These are phyloP conservation scores for Cnemophilus loriae DNA, from an alignment of 2,113 vertebrate genomes.

Conservation along the genomic window DNA sequence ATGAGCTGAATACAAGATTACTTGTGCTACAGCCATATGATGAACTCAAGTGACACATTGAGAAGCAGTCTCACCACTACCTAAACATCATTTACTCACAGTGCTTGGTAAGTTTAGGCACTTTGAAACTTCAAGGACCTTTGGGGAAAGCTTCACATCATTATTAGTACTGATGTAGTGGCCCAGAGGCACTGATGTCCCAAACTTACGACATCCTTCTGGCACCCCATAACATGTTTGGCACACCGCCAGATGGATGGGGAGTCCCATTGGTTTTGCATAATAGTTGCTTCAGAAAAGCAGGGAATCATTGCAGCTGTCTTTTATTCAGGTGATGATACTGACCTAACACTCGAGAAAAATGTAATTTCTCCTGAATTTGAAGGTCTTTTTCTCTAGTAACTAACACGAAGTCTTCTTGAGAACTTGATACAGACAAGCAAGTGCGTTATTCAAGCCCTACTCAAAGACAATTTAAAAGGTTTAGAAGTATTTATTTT, in stretches of 20 bases:
- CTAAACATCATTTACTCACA: neutral
- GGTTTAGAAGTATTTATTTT: neutral
- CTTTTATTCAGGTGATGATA: neutral
- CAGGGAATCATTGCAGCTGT: neutral
- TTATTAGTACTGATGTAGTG: neutral
- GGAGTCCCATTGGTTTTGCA: neutral
- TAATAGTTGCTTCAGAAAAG: neutral
- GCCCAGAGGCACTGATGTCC: neutral
- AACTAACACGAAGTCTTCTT: neutral
- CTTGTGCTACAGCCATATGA: neutral
- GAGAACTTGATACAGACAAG: neutral
- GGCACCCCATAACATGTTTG: neutral
- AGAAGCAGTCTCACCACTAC: neutral
- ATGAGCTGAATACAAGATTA: neutral
- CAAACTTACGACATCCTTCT: neutral
- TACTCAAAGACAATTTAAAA: neutral
- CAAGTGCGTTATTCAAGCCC: neutral
- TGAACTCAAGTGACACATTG: accelerated
- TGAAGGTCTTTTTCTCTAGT: neutral
- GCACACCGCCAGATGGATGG: neutral
- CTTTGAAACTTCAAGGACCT: neutral
- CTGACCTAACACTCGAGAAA: neutral
- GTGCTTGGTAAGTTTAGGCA: neutral
- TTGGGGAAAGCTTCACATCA: neutral
- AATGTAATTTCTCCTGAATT: neutral